Percentiles rank a stretch among this genome's conserved stretches.
Conservation (phyloP, 2,113 vertebrate genomes). For the Grammomys surdaster region DNA sequence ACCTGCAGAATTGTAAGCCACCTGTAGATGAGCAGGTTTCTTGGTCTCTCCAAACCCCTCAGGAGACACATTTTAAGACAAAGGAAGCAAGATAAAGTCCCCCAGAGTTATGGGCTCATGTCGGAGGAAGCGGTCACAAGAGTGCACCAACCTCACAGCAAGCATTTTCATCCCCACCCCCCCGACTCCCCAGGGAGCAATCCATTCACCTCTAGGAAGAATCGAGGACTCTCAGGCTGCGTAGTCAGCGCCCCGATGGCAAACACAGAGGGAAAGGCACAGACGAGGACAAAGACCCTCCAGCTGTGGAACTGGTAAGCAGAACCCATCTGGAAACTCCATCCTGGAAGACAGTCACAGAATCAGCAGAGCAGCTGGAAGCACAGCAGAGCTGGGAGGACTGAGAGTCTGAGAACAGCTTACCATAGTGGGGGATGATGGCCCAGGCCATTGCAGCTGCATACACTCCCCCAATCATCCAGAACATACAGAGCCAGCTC, state of each 20-base stretch:
- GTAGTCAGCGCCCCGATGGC: conserved; percentile 97
- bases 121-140: background rate
- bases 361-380: conserved; percentile 4
- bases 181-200: too few relatives aligned
- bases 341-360: conserved; percentile 86
- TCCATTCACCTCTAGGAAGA: conserved; percentile 94
- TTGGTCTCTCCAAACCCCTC: background rate
- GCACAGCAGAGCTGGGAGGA: background rate
- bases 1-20: background rate
- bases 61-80: background rate
- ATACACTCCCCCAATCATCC: conserved; percentile 99
- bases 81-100: conserved; percentile 11
- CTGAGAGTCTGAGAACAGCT: conserved; percentile 46
- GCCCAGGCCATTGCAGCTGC: conserved; percentile 99
- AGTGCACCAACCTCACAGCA: background rate
- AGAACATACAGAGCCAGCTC: conserved; percentile 99
- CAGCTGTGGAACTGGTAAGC: conserved; percentile 99
- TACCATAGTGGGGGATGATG: conserved; percentile 99
- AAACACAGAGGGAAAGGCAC: conserved; percentile 96
- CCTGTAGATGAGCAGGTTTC: background rate
- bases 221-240: conserved; percentile 98
- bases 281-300: conserved; percentile 98
- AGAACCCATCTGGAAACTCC: conserved; percentile 99
- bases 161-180: background rate
- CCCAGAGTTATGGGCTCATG: background rate